phyloP scores from a whole-genome alignment of 35 echinoderm and acorn worm genomes.

The Anneissia japonica region DNA sequence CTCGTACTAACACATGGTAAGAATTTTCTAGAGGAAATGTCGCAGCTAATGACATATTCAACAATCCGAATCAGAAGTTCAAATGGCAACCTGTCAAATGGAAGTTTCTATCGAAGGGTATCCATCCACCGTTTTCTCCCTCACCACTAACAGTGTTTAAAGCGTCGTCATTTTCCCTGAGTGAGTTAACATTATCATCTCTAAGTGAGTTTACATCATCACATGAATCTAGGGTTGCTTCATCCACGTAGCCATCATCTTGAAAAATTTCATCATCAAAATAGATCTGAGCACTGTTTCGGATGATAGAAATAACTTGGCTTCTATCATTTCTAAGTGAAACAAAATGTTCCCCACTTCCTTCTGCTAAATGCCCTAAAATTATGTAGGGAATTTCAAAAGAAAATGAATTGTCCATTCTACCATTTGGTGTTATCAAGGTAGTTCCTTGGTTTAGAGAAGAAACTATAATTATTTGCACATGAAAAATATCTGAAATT shows the following conservation, averaged over 20 bases:
- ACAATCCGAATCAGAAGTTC: background rate
- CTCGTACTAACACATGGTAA: too few relatives aligned
- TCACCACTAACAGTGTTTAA: background rate
- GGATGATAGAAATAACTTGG: background rate
- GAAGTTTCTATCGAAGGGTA: background rate
- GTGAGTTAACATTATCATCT: background rate
- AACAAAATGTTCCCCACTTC: slow-evolving; percentile 1
- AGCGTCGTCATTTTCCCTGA: background rate
- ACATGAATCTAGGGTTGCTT: background rate
- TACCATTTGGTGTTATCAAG: background rate
- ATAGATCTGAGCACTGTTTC: background rate
- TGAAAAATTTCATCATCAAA: background rate
- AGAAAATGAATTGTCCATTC: background rate
- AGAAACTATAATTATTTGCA: background rate
- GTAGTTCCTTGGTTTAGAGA: background rate
- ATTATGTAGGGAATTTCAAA: background rate
- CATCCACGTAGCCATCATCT: background rate
- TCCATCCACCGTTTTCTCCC: background rate
- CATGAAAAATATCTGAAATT: background rate
- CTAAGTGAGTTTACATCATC: background rate
- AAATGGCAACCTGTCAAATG: background rate
- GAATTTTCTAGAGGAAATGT: background rate
- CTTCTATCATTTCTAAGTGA: background rate
- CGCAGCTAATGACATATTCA: background rate
- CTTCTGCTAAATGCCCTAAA: slow-evolving; percentile 12